Conservation (phyloP, 2,888 invertebrate genomes). For the Mythimna vitellina region DNA sequence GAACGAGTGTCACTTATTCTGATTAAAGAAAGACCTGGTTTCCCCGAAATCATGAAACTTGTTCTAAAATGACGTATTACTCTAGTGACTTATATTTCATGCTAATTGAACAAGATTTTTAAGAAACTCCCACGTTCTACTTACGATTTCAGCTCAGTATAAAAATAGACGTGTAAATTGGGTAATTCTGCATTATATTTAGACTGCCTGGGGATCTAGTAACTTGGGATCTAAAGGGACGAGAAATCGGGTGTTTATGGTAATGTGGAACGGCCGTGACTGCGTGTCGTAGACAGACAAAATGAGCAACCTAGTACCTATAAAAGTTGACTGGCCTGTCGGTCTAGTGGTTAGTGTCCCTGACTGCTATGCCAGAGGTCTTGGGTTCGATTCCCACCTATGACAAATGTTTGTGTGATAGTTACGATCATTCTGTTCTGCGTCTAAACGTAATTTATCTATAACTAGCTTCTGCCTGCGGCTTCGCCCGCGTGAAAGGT, state of each 20-base stretch:
- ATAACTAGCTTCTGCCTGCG: too few species aligned
- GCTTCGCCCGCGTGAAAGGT: too few species aligned
- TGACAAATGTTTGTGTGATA: too few species aligned
- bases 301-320: background rate
- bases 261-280: constrained; percentile 4
- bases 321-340: too few species aligned
- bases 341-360: too few species aligned
- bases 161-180: constrained; percentile 43
- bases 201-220: constrained; percentile 35
- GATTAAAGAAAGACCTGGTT: constrained; percentile 14
- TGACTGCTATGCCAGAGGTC: too few species aligned
- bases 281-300: background rate
- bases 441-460: too few species aligned
- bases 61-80: constrained; percentile 23
- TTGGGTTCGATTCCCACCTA: too few species aligned
- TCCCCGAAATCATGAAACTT: constrained; percentile 23
- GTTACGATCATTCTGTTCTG: too few species aligned
- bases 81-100: constrained; percentile 39
- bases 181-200: constrained; percentile 39
- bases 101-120: constrained; percentile 43
- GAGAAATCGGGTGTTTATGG: constrained; percentile 15
- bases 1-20: background rate
- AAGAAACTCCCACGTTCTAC: constrained; percentile 33
- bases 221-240: constrained; percentile 27
- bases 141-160: constrained; percentile 22